These are phyloP conservation scores for Mesitornis unicolor DNA, from an alignment of 2,113 vertebrate genomes.

Conservation along the genomic window DNA sequence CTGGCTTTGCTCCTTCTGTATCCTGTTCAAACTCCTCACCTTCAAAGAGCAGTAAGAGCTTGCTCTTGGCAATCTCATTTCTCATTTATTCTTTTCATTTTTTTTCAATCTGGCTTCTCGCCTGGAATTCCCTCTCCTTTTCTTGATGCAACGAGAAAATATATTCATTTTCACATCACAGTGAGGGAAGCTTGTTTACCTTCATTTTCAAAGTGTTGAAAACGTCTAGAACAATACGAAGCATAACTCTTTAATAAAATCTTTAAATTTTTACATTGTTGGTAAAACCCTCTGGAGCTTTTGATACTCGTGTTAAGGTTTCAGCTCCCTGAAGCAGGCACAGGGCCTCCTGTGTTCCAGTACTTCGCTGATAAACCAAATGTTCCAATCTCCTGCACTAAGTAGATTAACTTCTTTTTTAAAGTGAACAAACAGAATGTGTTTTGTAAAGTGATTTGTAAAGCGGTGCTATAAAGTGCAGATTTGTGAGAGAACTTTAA, in stretches of 20 bases:
- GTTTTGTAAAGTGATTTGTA: not conserved
- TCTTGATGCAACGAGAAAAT: not conserved
- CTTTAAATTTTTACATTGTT: not conserved
- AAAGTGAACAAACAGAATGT: not conserved
- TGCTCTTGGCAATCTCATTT: conserved; percentile 20
- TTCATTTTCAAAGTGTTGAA: not conserved
- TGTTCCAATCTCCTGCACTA: not conserved
- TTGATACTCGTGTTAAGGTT: not conserved
- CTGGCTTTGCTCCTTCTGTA: not conserved
- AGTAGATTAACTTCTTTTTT: not conserved
- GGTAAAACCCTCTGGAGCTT: not conserved
- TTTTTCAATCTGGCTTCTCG: not conserved
- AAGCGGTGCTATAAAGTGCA: not conserved
- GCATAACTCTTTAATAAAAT: too few species aligned
- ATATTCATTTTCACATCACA: not conserved
- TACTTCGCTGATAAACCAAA: not conserved
- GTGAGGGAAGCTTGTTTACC: not conserved
- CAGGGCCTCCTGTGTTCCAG: not conserved
- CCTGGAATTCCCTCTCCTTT: conserved; percentile 21
- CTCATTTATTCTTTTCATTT: not conserved
- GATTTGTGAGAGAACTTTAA: not conserved
- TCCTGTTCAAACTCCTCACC: conserved; percentile 31
- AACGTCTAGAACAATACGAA: not conserved
- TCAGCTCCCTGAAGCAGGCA: not conserved
- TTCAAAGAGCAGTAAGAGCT: conserved; percentile 26